Evolutionary conservation across 2,797 vertebrate species (phyloP).

Genomic region (Pangasius sanitwongsei): DNA sequence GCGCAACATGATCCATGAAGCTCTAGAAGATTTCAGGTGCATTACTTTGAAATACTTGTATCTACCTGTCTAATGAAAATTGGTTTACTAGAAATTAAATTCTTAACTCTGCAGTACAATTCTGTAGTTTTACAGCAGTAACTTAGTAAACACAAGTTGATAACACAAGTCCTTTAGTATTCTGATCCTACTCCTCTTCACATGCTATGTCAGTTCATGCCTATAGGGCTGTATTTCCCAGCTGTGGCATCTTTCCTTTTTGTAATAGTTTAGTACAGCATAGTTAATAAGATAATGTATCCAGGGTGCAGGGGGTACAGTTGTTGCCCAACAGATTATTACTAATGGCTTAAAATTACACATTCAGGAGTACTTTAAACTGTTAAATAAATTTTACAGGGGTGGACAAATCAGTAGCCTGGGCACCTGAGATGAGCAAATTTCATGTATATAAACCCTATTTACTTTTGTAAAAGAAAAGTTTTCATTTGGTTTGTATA

Average conservation of each 20-base stretch:
- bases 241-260: background rate
- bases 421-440: background rate
- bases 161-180: background rate
- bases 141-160: too few relatives aligned
- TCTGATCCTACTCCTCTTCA: background rate
- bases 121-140: background rate
- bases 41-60: constrained; percentile 27
- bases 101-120: background rate
- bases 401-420: background rate
- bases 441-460: background rate
- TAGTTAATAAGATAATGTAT: background rate
- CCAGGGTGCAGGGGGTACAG: background rate
- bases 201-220: background rate
- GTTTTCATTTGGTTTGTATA: background rate
- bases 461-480: background rate
- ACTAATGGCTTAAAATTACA: background rate
- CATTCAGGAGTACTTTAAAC: background rate
- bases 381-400: background rate
- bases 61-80: background rate
- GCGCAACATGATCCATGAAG: constrained; percentile 96
- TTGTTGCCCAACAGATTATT: background rate
- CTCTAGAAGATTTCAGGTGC: constrained; percentile 94
- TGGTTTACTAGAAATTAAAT: background rate
- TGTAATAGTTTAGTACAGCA: background rate
- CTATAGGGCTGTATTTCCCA: background rate